These are phyloP conservation scores for Cichlasoma orientale DNA, from an alignment of 2,797 vertebrate genomes.

Conservation along the genomic window DNA sequence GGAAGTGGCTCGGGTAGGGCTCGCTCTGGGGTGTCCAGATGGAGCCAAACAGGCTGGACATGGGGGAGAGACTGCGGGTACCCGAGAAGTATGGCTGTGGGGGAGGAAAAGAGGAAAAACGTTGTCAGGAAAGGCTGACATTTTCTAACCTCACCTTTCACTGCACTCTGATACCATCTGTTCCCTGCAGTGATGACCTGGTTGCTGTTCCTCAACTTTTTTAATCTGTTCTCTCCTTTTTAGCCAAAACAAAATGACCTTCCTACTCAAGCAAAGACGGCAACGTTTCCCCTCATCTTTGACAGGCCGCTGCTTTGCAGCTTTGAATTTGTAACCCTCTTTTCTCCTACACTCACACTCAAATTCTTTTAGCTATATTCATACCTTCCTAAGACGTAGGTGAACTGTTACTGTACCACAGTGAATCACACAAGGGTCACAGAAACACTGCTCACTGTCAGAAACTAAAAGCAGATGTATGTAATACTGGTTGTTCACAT, in stretches of 20 bases:
- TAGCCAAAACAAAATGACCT: constrained; percentile 21
- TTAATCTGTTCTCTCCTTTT: neutral
- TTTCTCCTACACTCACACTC: too few species aligned
- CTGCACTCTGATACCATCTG: constrained; percentile 16
- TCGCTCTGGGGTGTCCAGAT: constrained; percentile 98
- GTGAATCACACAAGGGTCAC: neutral
- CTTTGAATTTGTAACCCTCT: too few species aligned
- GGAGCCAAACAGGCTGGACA: constrained; percentile 98
- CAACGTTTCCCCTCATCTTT: neutral
- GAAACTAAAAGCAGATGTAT: neutral
- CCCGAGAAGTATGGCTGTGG: constrained; percentile 94
- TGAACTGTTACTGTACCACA: neutral
- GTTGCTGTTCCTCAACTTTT: neutral
- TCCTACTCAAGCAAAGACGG: neutral
- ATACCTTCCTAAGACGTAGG: neutral
- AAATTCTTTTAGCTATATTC: too few species aligned
- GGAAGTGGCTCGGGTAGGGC: constrained; percentile 88
- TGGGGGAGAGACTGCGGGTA: constrained; percentile 96
- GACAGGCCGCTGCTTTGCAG: too few species aligned
- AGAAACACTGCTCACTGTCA: neutral
- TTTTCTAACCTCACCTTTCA: neutral
- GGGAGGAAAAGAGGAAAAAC: neutral
- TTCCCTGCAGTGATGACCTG: constrained; percentile 9
- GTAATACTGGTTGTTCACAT: neutral
- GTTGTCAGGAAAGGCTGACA: neutral